Evolutionary conservation across 2,797 vertebrate species (phyloP), one percentile per base, ranked within the genome.

Genomic region (Arrhamphus sclerolepis): DNA sequence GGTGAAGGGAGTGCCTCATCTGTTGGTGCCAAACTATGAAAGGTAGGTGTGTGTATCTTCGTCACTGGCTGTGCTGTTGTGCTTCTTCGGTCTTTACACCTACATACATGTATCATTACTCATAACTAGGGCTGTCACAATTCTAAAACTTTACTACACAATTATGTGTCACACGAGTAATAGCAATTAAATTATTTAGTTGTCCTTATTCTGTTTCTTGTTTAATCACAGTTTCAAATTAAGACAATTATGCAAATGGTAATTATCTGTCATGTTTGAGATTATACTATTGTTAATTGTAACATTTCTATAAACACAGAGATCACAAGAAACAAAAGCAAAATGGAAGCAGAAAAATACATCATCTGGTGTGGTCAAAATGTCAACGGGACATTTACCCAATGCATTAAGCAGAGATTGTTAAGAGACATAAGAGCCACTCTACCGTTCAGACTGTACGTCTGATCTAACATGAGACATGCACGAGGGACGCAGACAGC

Each of bases 1-100:
- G 84, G 82, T 88, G 44, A 77, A 78, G 64, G 83, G 83, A 74
- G 66, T 76, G 86, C 20, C 58, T 55, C 50, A 7, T 46, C 21
- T 21, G 18, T 9, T 1, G 7, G 2, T 20, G 10, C 18, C 48
- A 24, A 72, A 70, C 54, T 63, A 4, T 18, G 26, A n/a, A 43
- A 10, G 17, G 48, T 11, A 47, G 42, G 5, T 46, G 46, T 14
- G 21, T 22, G 41, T 19, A 18, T 51, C 5, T 2, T 26, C 47
- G 7, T 21, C 9, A 7, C 22, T 46, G n/a, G 46, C 42, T 18
- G 17, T 60, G 31, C 40, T 40, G n/a, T 19, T 26, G 43, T 38
- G 54, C 43, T 40, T 22, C 26, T 46, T 52, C 46, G 1, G 57
- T 55, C 26, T 34, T 29, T 46, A 72, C 53, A 43, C 16, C 46